These are phyloP conservation scores for Paramuricea clavata DNA, from an alignment of 92 coral and sea anemone species.

Conservation along the genomic window DNA sequence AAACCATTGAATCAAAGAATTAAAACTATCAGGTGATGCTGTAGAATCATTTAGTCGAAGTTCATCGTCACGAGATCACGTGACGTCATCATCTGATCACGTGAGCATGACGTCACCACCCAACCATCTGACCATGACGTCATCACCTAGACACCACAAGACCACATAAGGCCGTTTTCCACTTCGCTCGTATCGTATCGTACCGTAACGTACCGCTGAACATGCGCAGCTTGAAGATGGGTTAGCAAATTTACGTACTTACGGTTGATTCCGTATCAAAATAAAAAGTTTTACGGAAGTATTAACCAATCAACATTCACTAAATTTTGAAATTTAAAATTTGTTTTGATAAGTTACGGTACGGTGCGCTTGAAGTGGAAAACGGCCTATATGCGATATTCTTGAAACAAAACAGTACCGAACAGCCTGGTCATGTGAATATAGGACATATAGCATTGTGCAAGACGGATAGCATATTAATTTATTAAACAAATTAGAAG, in stretches of 20 bases:
- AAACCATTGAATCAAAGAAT: conserved; percentile 17
- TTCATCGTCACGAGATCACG: not conserved
- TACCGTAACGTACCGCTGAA: too few species aligned
- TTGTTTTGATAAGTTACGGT: too few species aligned
- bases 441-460: conserved; percentile 20
- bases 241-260: too few species aligned
- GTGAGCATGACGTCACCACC: not conserved
- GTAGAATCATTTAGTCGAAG: conserved; percentile 11
- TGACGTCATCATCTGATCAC: not conserved
- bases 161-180: too few species aligned
- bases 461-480: not conserved
- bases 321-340: too few species aligned
- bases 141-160: conserved; percentile 31
- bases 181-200: too few species aligned
- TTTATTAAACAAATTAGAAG: not conserved
- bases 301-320: too few species aligned
- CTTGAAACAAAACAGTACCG: conserved; percentile 36
- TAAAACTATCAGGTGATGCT: conserved; percentile 8
- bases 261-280: too few species aligned
- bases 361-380: too few species aligned
- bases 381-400: not conserved
- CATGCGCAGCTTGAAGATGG: too few species aligned
- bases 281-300: too few species aligned
- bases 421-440: conserved; percentile 48
- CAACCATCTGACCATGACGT: not conserved